These are phyloP conservation scores for Trematomus bernacchii DNA, from an alignment of 2,797 vertebrate species.

Conservation along the genomic window DNA sequence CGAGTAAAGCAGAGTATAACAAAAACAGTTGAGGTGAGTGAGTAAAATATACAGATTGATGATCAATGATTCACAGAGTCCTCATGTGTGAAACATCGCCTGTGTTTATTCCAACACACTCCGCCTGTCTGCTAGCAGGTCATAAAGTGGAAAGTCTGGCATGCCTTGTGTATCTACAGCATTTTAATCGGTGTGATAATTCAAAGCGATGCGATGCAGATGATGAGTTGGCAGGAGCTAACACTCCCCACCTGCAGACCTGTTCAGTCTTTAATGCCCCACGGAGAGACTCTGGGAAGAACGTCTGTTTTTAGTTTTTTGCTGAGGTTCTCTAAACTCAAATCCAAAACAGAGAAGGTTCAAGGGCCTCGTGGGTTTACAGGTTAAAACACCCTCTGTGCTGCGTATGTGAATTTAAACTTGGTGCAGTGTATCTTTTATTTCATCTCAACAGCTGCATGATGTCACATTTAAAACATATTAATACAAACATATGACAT, in stretches of 20 bases:
- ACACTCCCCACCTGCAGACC: constrained; percentile 8
- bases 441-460: not conserved
- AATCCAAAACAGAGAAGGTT: constrained; percentile 17
- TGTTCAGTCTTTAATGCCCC: constrained; percentile 34
- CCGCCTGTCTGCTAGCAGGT: constrained; percentile 35
- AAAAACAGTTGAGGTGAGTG: not conserved
- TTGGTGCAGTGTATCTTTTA: not conserved
- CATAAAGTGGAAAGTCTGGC: constrained; percentile 40
- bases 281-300: not conserved
- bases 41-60: constrained; percentile 1
- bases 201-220: constrained; percentile 31
- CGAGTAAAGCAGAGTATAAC: not conserved
- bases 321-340: constrained; percentile 9
- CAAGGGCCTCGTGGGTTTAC: not conserved
- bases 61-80: constrained; percentile 10
- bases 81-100: not conserved
- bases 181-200: constrained; percentile 46
- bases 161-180: constrained; percentile 14
- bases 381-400: not conserved
- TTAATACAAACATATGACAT: too few species aligned
- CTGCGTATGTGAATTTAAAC: not conserved
- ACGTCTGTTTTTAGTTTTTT: constrained; percentile 27
- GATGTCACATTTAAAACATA: not conserved
- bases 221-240: constrained; percentile 32
- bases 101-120: constrained; percentile 7